Evolutionary conservation across 2,113 vertebrate species (phyloP).

Genomic region (Forbesichthys papilliferus): DNA sequence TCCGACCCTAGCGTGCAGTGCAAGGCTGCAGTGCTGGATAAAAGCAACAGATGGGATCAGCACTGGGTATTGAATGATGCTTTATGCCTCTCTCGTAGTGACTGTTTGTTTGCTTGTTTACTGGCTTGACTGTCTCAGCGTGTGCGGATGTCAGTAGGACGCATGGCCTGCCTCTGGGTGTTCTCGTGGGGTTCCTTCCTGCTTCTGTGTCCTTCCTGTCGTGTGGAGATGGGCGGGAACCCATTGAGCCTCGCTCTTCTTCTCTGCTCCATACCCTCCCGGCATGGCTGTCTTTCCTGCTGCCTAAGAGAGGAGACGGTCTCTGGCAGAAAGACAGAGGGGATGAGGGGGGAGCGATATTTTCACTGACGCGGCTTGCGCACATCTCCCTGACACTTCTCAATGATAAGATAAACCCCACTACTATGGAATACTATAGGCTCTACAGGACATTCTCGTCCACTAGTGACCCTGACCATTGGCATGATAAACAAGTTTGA

Average conservation of each 20-base stretch:
- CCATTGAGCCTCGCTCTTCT: slow-evolving; percentile 1
- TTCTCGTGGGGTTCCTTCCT: slow-evolving; percentile 7
- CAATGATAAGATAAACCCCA: slow-evolving; percentile 1
- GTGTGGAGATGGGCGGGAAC: not conserved
- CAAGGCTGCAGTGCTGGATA: not conserved
- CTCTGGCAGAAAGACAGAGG: not conserved
- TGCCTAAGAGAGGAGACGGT: slow-evolving; percentile 2
- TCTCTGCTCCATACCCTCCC: slow-evolving; percentile 9
- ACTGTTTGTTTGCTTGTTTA: not conserved
- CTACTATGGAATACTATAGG: slow-evolving; percentile 5
- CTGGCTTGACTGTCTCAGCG: not conserved
- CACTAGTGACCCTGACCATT: not conserved
- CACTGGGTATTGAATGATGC: not conserved
- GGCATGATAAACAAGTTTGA: too few species aligned
- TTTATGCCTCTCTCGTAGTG: not conserved
- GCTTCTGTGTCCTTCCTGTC: not conserved
- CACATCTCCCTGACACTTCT: slow-evolving; percentile 17
- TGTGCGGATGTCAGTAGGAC: slow-evolving; percentile 7
- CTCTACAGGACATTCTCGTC: slow-evolving; percentile 7
- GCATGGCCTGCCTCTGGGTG: not conserved
- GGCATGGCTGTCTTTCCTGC: slow-evolving; percentile 16
- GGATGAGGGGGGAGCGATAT: not conserved
- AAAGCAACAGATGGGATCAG: not conserved
- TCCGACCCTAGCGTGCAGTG: not conserved
- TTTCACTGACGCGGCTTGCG: not conserved